Evolutionary conservation across 2,888 invertebrate species (phyloP).

Genomic region (Callinectes sapidus): DNA sequence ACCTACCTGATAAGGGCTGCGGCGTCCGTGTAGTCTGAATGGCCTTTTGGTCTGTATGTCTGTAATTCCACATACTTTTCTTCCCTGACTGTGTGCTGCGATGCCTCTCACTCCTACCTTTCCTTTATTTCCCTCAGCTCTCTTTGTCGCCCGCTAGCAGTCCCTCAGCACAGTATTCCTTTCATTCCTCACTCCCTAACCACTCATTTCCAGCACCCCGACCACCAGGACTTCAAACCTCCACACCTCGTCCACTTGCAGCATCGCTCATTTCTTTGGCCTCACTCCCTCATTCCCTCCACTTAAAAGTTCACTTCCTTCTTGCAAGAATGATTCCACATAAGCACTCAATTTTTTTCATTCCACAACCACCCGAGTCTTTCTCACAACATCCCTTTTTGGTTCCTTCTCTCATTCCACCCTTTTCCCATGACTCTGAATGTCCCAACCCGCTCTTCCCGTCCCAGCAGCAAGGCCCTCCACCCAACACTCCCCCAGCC

Average conservation of each 20-base stretch:
- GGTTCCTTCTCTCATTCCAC: background rate
- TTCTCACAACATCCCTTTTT: conserved; percentile 7
- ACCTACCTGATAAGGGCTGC: background rate
- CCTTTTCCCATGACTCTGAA: background rate
- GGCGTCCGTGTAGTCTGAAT: background rate
- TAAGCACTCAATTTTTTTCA: background rate
- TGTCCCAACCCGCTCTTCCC: background rate
- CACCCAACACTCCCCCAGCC: background rate
- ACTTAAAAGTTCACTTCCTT: background rate
- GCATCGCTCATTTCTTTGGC: background rate
- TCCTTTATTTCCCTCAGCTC: conserved; percentile 37
- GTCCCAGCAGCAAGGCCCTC: background rate
- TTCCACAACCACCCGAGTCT: conserved; percentile 3
- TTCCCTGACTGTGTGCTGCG: background rate
- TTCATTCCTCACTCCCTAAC: conserved; percentile 15
- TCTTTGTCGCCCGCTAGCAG: conserved; percentile 4
- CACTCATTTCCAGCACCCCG: background rate
- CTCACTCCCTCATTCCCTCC: background rate
- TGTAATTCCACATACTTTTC: background rate
- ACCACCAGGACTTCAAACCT: background rate
- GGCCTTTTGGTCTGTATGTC: background rate
- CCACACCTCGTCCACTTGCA: background rate
- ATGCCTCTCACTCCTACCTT: background rate
- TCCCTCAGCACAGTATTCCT: background rate
- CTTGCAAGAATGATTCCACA: background rate